Conservation (phyloP, 1,140 invertebrate species). For the Drosophila chauvacae region DNA sequence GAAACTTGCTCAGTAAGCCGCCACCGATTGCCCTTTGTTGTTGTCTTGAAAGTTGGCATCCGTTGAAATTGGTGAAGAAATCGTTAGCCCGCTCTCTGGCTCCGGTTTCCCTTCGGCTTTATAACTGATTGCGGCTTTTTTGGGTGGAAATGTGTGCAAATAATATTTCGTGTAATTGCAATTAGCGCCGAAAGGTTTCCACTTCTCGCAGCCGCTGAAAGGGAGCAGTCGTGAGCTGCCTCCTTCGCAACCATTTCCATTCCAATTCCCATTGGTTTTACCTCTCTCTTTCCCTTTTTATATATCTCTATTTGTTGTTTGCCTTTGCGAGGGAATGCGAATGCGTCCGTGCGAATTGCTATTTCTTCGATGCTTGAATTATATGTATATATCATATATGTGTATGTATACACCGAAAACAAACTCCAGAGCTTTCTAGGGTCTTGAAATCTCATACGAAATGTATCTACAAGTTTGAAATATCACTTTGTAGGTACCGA, state of each 20-base stretch:
- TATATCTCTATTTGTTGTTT: conserved; percentile 41
- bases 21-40: neutral
- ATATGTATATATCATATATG: conserved; percentile 1
- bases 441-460: too few relatives aligned
- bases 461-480: too few relatives aligned
- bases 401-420: neutral
- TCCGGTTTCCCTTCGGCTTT: neutral
- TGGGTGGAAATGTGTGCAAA: conserved; percentile 55
- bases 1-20: neutral
- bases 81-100: neutral
- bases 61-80: conserved; percentile 8
- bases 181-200: conserved; percentile 62
- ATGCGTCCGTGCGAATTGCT: conserved; percentile 55
- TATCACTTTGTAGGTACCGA: too few relatives aligned
- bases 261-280: neutral
- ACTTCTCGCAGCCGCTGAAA: conserved; percentile 5
- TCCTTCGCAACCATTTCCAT: neutral
- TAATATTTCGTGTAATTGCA: conserved; percentile 75
- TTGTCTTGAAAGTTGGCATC: neutral
- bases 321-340: conserved; percentile 46
- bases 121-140: conserved; percentile 49
- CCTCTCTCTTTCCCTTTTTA: neutral
- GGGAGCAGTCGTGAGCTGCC: conserved; percentile 9
- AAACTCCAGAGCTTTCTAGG: too few relatives aligned
- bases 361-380: conserved; percentile 38